Evolutionary conservation across 2,888 invertebrate species (phyloP), one percentile per base, ranked within the genome.

Genomic region (Spisula solida): DNA sequence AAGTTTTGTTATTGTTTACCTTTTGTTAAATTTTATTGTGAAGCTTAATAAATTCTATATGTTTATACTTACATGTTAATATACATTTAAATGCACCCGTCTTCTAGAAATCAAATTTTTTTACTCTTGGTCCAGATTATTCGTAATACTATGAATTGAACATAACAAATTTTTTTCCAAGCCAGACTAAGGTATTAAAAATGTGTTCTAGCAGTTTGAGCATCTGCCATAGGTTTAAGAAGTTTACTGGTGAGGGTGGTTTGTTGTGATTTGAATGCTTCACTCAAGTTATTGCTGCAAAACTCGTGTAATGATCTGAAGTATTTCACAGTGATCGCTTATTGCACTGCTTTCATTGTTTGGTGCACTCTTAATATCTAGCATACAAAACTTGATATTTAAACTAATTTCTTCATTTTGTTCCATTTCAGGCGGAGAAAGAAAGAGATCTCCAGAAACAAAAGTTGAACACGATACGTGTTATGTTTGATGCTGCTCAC

Each of bases 391-490:
- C 25, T n/a, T 66, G 25, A n/a, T 66, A 25, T 66, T n/a, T 25
- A 51, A 51, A 25, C 25, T 66, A 10, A 66, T n/a, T 25, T n/a
- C 20, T 8, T 25, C 25, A n/a, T 25, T 51, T 25, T 25, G 4
- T 75, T 75, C 34, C 5, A 75, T 90, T 91, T 14, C 97, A 99
- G 99, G 97, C 98, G 94, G 98, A 98, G 96, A 98, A 98, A 96
- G 98, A 98, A 95, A 97, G 98, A 70, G 98, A 98, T 97, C 97
- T 99, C 96, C 94, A 95, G 75, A 97, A 98, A 88, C 98, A 98
- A 94, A 98, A 98, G 95, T 98, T 98, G 87, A 98, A 98, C 96
- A 98, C 99, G 29, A 97, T 99, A 93, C 98, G 98, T 93, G 97
- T 98, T 95, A 99, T 99, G 99, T 94, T 94, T 70, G 95, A 95